Conservation (phyloP, 2,888 invertebrate species). For the Drosophila hamatofila region DNA sequence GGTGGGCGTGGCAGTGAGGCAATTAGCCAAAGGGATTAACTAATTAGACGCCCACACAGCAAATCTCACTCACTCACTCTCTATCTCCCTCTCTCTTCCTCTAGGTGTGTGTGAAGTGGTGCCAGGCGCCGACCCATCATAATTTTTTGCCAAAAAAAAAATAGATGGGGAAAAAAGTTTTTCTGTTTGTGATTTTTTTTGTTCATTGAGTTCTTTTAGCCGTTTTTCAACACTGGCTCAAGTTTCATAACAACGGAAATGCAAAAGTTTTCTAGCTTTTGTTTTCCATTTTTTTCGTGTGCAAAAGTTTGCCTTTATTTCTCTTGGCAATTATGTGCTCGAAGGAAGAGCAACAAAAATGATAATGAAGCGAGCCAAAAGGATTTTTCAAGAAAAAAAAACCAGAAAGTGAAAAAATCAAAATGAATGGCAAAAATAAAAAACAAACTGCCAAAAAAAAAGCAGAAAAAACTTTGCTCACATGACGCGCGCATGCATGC, state of each 20-base stretch:
- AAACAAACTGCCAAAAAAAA: conserved; percentile 35
- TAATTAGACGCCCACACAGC: conserved; percentile 81
- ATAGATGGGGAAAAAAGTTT: conserved; percentile 33
- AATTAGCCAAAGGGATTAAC: conserved; percentile 84
- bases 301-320: conserved; percentile 51
- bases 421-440: conserved; percentile 28
- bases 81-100: conserved; percentile 44
- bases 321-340: conserved; percentile 75
- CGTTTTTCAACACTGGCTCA: conserved; percentile 55
- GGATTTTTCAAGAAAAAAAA: conserved; percentile 66
- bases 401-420: conserved; percentile 28
- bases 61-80: conserved; percentile 11
- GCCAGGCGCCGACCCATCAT: conserved; percentile 84
- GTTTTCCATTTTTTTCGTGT: not conserved
- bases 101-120: conserved; percentile 76
- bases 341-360: conserved; percentile 52
- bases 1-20: conserved; percentile 64
- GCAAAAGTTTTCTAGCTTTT: conserved; percentile 59
- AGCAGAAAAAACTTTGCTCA: conserved; percentile 31
- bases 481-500: conserved; percentile 71
- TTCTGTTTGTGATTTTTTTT: conserved; percentile 28
- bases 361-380: conserved; percentile 73
- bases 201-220: conserved; percentile 11
- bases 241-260: conserved; percentile 79
- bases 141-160: conserved; percentile 66